A percentile compares a stretch with the other conserved stretches of the same genome.
Conservation (phyloP, 2,113 vertebrate species). For the Galemys pyrenaicus region DNA sequence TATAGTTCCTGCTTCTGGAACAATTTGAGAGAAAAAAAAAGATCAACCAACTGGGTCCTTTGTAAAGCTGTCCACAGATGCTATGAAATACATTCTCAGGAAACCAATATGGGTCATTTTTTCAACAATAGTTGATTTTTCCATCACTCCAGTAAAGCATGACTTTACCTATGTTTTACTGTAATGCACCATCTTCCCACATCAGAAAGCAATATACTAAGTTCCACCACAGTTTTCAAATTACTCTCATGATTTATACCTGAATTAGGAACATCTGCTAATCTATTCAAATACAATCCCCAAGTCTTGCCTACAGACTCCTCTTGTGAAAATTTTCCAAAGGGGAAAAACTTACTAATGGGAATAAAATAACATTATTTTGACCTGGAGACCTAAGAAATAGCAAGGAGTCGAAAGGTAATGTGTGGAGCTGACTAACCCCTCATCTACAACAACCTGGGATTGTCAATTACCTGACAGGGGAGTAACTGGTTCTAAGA, state of each 20-base stretch:
- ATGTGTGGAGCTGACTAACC: neutral
- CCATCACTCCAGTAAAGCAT: neutral
- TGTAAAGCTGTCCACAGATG: neutral
- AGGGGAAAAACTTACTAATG: constrained; percentile 41
- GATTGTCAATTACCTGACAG: constrained; percentile 10
- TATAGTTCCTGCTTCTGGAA: neutral
- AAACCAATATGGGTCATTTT: neutral
- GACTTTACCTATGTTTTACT: neutral
- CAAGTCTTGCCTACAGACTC: neutral
- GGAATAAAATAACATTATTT: constrained; percentile 41
- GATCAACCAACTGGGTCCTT: neutral
- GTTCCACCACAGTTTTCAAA: neutral
- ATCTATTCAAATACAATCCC: constrained; percentile 15
- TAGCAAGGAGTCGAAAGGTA: constrained; percentile 29
- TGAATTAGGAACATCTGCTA: constrained; percentile 15
- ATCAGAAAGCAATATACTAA: constrained; percentile 8
- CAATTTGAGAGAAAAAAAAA: neutral
- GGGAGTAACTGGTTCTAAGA: neutral
- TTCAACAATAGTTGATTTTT: neutral
- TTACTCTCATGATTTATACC: constrained; percentile 45
- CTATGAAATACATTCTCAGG: neutral
- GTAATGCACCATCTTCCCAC: constrained; percentile 4
- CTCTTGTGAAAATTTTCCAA: constrained; percentile 41
- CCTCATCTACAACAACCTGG: neutral
- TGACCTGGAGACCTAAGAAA: constrained; percentile 46